Conservation (phyloP, 2,113 vertebrate species). For the Phylloscopus trochilus region DNA sequence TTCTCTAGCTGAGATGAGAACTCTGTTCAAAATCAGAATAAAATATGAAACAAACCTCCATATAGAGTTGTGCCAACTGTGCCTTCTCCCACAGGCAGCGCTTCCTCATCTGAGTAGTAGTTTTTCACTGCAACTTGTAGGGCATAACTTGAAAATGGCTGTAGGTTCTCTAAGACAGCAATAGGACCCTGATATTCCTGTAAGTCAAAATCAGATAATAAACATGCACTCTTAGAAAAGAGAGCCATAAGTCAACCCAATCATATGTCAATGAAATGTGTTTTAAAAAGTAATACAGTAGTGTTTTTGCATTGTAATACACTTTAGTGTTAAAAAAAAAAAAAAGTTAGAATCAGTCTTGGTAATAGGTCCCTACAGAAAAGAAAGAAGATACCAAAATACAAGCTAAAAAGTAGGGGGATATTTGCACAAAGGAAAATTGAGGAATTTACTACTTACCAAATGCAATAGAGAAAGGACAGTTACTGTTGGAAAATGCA, state of each 20-base stretch:
- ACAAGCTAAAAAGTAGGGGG: not conserved
- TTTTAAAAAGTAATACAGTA: not conserved
- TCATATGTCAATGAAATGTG: not conserved
- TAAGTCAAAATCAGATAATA: not conserved
- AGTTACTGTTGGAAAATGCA: not conserved
- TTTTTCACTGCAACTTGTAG: slow-evolving; percentile 66
- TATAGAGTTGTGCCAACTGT: slow-evolving; percentile 55
- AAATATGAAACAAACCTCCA: slow-evolving; percentile 66
- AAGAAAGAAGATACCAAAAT: not conserved
- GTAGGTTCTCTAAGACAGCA: slow-evolving; percentile 53
- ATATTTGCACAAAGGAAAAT: not conserved
- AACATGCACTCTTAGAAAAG: not conserved
- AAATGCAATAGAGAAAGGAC: not conserved
- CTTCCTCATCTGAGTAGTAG: slow-evolving; percentile 66
- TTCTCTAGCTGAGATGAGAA: not conserved
- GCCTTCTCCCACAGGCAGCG: not conserved
- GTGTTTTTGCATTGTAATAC: not conserved
- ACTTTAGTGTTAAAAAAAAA: not conserved
- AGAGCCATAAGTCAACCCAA: not conserved
- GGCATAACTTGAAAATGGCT: slow-evolving; percentile 70
- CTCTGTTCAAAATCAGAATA: not conserved
- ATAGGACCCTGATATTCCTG: slow-evolving; percentile 68
- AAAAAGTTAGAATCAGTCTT: not conserved
- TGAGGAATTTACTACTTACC: not conserved
- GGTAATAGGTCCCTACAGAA: not conserved